Evolutionary conservation across 2,113 vertebrate species (phyloP).

Genomic region (Cinclus cinclus): DNA sequence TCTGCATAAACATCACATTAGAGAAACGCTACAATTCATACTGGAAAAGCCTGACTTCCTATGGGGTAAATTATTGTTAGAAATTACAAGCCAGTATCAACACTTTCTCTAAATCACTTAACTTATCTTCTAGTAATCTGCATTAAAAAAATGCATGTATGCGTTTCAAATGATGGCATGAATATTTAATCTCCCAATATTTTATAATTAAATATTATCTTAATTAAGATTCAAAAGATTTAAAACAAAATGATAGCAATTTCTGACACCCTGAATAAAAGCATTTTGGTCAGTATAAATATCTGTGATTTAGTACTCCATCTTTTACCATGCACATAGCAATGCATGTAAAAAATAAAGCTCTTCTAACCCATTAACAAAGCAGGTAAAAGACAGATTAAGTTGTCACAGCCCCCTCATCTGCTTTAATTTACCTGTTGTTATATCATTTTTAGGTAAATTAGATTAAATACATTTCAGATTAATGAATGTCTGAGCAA

Average conservation of each 20-base stretch:
- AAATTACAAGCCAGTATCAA: neutral
- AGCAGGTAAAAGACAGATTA: neutral
- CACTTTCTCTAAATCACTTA: neutral
- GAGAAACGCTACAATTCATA: conserved; percentile 31
- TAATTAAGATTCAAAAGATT: neutral
- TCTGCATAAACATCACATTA: conserved; percentile 2
- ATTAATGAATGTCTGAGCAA: neutral
- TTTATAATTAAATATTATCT: conserved; percentile 15
- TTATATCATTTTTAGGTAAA: neutral
- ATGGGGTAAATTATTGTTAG: neutral
- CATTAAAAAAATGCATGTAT: neutral
- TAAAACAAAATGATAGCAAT: neutral
- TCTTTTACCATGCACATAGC: neutral
- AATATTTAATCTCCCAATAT: neutral
- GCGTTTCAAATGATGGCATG: neutral
- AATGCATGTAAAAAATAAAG: neutral
- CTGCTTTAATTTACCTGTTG: neutral
- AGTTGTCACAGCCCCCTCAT: neutral
- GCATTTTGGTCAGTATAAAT: neutral
- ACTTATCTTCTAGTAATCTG: conserved; percentile 21
- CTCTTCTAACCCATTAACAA: neutral
- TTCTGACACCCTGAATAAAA: neutral
- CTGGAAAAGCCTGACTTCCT: neutral
- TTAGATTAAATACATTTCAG: neutral
- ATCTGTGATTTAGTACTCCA: neutral